Base-by-base conservation (phyloP, 2,888 invertebrate species). In the Nasonovia ribisnigri region DNA sequence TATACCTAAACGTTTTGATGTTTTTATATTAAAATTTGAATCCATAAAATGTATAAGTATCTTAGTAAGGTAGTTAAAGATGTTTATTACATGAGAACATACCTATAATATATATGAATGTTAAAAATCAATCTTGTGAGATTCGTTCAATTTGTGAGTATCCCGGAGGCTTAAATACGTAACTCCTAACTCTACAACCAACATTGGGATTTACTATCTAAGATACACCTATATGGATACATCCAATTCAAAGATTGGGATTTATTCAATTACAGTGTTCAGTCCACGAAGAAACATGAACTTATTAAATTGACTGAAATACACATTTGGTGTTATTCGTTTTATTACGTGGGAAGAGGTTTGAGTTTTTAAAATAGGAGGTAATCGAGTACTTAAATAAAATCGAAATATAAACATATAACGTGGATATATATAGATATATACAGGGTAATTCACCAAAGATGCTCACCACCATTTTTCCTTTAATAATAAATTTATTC, bases 131-230 rank as follows among this genome's bases (percentile, higher is more conserved):
- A 60, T 46, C 43, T 43, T 4, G n/a, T 46, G 10, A 46, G n/a
- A 20, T 89, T 89, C n/a, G 60, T 60, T 90, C 67, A 77, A 90
- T 90, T 90, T 51, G 90, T 90, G 42, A 36, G 16, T 90, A 48
- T 90, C 60, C 36, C 77, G 13, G 16, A 26, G 26, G 48, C 77
- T 51, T 90, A 51, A 90, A 36, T 77, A 51, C 46, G 26, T 48
- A 77, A 20, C 42, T 42, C 20, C 13, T 51, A 24, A 77, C n/a
- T 48, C 6, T 26, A 42, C 11, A 16, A 48, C 90, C 29, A 77
- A 48, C 36, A 90, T 29, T 48, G 8, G n/a, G 13, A 90, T 67
- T 51, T 88, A 88, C 36, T 86, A 46, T 86, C 36, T 77, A 20
- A 20, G 77, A 77, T 36, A 77, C 77, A 77, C 77, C 77, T 24